These are phyloP conservation scores for Cartodere bifasciata DNA, from an alignment of 2,888 invertebrate genomes.

Conservation along the genomic window DNA sequence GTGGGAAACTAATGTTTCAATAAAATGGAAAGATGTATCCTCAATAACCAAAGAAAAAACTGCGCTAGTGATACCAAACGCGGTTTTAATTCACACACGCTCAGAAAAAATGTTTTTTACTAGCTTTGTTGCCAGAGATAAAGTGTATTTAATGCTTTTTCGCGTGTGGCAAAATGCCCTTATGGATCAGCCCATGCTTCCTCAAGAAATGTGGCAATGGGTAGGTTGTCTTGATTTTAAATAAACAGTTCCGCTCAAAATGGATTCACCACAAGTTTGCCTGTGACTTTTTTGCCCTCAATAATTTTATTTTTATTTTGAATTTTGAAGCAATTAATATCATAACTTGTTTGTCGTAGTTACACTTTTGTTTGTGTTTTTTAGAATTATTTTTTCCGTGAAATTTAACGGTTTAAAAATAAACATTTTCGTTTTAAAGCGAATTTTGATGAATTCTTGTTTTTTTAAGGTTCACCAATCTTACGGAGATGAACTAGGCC, in stretches of 20 bases:
- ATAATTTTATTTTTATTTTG: no score
- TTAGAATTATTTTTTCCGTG: slow-evolving; percentile 4
- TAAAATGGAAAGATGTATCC: slow-evolving; percentile 83
- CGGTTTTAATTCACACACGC: slow-evolving; percentile 73
- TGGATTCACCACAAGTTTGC: no score
- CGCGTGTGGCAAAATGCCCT: slow-evolving; percentile 93
- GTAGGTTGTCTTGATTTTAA: no score
- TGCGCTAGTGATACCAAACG: slow-evolving; percentile 90
- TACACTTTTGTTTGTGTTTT: no score
- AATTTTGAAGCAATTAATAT: no score
- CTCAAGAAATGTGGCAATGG: slow-evolving; percentile 80
- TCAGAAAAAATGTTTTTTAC: slow-evolving; percentile 88
- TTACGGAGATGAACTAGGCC: slow-evolving; percentile 87
- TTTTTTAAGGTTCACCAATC: slow-evolving; percentile 66
- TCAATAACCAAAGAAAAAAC: slow-evolving; percentile 93
- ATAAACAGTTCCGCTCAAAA: no score
- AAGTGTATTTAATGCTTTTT: slow-evolving; percentile 90
- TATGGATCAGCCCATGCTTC: slow-evolving; percentile 74
- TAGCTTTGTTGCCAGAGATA: slow-evolving; percentile 88
- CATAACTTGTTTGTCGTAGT: no score
- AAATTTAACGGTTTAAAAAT: slow-evolving; percentile 3
- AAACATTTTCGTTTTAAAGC: slow-evolving; percentile 1
- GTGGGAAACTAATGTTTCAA: slow-evolving; percentile 81
- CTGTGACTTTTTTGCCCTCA: no score
- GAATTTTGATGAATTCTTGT: no score